Evolutionary conservation across 2,797 vertebrate genomes (phyloP).

Genomic region (Momotus momota): DNA sequence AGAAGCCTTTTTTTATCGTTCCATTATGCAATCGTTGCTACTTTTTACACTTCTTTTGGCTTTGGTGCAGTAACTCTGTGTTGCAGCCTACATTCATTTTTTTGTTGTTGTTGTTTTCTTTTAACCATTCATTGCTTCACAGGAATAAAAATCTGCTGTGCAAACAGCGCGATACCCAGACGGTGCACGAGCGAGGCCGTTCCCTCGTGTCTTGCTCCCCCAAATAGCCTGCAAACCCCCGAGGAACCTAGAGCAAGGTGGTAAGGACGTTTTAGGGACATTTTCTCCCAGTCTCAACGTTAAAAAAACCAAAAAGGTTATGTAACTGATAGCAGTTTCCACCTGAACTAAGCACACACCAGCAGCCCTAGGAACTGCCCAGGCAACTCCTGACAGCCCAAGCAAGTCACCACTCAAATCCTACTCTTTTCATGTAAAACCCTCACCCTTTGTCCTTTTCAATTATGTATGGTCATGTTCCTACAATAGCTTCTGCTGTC

Average conservation of each 20-base stretch:
- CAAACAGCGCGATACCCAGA: not conserved
- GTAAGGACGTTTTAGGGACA: not conserved
- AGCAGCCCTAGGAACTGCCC: not conserved
- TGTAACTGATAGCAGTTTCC: not conserved
- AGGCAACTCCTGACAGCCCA: not conserved
- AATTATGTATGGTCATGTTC: slow-evolving; percentile 48
- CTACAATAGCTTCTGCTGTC: slow-evolving; percentile 47
- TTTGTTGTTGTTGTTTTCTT: not conserved
- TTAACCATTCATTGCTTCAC: not conserved
- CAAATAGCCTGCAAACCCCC: not conserved
- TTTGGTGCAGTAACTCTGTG: slow-evolving; percentile 28
- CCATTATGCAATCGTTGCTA: slow-evolving; percentile 57
- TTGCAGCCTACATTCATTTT: not conserved
- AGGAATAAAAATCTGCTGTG: not conserved
- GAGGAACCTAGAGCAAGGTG: not conserved
- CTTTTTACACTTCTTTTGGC: slow-evolving; percentile 29
- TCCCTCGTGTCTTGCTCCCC: not conserved
- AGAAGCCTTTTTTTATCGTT: slow-evolving; percentile 58
- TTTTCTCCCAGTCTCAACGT: not conserved
- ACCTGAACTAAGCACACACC: not conserved
- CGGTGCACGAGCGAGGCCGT: not conserved
- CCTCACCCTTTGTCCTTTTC: slow-evolving; percentile 58
- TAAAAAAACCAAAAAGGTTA: not conserved
- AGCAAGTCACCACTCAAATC: not conserved
- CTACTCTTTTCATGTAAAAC: not conserved